Percentiles rank a stretch among this genome's conserved stretches.
These are phyloP conservation scores for Hetaerina titia DNA, from an alignment of 2,888 invertebrate genomes.

Conservation along the genomic window DNA sequence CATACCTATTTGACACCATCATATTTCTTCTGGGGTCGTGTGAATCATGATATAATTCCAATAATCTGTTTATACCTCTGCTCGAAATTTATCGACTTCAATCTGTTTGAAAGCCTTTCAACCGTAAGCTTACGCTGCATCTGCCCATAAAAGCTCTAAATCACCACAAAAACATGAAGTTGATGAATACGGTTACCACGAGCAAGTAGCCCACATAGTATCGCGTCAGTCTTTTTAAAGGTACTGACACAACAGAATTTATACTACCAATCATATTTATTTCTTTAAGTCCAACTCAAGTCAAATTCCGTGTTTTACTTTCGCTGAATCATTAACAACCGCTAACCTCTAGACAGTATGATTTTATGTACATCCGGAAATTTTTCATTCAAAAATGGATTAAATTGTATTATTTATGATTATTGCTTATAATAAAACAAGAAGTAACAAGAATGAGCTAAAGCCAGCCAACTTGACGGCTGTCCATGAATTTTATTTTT, in stretches of 20 bases:
- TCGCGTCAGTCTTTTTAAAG: not conserved
- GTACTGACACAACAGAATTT: not conserved
- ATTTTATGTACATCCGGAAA: too few species aligned
- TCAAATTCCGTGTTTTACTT: too few species aligned
- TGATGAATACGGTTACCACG: not conserved
- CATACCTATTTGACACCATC: not conserved
- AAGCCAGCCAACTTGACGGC: too few species aligned
- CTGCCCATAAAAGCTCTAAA: not conserved
- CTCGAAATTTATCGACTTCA: not conserved
- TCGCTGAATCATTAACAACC: too few species aligned
- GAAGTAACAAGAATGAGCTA: too few species aligned
- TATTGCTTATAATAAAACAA: too few species aligned
- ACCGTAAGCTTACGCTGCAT: not conserved
- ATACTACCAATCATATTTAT: not conserved
- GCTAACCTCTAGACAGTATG: too few species aligned
- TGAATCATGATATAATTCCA: not conserved
- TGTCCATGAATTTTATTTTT: too few species aligned
- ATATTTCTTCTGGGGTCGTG: not conserved
- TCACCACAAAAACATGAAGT: not conserved
- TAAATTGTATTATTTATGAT: too few species aligned
- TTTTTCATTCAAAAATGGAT: too few species aligned
- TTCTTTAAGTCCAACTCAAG: too few species aligned
- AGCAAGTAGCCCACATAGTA: not conserved
- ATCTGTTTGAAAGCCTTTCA: not conserved
- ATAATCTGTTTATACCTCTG: not conserved